Evolutionary conservation across 2,113 vertebrate species (phyloP).

Genomic region (Conger conger): DNA sequence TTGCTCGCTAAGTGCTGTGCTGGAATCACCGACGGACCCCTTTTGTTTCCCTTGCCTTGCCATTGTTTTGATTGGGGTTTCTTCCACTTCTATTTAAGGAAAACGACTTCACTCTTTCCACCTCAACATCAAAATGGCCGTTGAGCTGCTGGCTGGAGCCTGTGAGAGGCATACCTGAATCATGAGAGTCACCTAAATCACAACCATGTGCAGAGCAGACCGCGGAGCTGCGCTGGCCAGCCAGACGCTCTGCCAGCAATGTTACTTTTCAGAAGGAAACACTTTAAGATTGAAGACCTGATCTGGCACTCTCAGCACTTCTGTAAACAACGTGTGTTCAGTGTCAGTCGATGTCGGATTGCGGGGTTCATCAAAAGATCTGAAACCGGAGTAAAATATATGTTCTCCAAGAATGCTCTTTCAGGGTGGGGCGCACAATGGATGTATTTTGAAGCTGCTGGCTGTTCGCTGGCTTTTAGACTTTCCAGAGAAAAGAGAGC

Average conservation of each 20-base stretch:
- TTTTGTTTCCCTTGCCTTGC: not conserved
- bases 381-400: not conserved
- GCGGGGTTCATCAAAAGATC: not conserved
- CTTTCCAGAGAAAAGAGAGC: not conserved
- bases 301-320: not conserved
- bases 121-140: not conserved
- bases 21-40: not conserved
- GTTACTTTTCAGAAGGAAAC: not conserved
- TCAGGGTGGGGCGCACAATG: not conserved
- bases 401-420: not conserved
- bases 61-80: not conserved
- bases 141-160: not conserved
- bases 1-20: not conserved
- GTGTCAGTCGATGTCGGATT: not conserved
- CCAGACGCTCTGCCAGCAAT: not conserved
- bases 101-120: constrained; percentile 11
- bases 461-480: not conserved
- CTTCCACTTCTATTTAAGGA: not conserved
- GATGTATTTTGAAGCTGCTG: not conserved
- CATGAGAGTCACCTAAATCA: not conserved
- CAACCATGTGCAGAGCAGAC: not conserved
- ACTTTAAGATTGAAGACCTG: not conserved
- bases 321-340: not conserved
- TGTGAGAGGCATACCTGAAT: not conserved
- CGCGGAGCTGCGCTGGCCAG: not conserved